Evolutionary conservation across 2,113 vertebrate genomes (phyloP).

Genomic region (Coreoperca whiteheadi): DNA sequence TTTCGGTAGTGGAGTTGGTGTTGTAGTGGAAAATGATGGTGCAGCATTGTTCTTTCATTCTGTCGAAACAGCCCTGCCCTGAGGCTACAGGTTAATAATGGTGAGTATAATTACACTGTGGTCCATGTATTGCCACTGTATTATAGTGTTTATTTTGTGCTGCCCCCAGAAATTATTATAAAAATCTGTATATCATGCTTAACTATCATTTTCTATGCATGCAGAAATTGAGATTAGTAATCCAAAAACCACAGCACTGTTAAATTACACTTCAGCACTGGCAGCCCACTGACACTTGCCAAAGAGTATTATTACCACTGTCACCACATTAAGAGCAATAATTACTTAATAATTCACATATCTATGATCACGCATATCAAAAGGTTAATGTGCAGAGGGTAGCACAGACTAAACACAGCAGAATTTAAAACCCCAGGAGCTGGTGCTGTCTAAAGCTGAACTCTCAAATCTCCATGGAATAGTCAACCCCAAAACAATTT

Average conservation of each 20-base stretch:
- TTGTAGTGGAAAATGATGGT: not conserved
- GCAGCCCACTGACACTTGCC: not conserved
- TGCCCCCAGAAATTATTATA: not conserved
- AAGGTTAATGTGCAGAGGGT: not conserved
- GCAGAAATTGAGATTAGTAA: not conserved
- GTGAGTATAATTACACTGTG: not conserved
- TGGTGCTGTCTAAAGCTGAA: not conserved
- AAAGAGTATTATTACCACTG: not conserved
- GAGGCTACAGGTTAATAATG: slow-evolving; percentile 16
- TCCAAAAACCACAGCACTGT: not conserved
- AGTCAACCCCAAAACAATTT: slow-evolving; percentile 21
- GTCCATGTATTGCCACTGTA: not conserved
- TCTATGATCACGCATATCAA: not conserved
- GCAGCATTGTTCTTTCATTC: not conserved
- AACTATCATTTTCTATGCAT: not conserved
- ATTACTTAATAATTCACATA: slow-evolving; percentile 8
- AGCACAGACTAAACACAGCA: not conserved
- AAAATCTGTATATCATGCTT: not conserved
- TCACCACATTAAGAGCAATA: not conserved
- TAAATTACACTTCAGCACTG: slow-evolving; percentile 5
- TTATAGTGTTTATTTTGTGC: not conserved
- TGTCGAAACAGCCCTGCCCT: not conserved
- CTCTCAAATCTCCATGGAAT: slow-evolving; percentile 6
- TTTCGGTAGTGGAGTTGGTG: not conserved
- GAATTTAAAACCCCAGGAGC: not conserved